Evolutionary conservation across 2,113 vertebrate genomes (phyloP).

Genomic region (Sceloporus tristichus): DNA sequence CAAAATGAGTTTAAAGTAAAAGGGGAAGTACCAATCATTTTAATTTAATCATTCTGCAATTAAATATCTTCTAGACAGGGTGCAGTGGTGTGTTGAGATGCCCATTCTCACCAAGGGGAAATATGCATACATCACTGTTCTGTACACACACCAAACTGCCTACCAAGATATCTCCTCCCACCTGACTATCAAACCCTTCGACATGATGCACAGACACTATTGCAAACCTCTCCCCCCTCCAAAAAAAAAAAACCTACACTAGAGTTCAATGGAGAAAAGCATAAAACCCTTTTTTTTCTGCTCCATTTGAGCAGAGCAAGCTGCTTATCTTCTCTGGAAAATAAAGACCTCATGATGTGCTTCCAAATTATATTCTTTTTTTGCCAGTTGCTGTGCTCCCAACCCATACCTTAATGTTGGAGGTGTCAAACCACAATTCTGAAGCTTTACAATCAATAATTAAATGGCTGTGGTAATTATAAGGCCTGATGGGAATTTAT

Average conservation of each 20-base stretch:
- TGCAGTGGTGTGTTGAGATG: too few species aligned
- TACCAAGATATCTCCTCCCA: constrained; percentile 24
- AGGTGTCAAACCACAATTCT: constrained; percentile 53
- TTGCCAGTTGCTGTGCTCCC: constrained; percentile 40
- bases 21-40: too few species aligned
- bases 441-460: constrained; percentile 61
- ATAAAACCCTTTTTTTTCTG: constrained; percentile 39
- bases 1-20: too few species aligned
- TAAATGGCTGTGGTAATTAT: constrained; percentile 60
- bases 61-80: too few species aligned
- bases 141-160: not conserved
- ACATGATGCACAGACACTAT: constrained; percentile 21
- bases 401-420: constrained; percentile 20
- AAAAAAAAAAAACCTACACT: not conserved
- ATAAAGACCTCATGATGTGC: not conserved
- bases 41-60: too few species aligned
- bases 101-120: too few species aligned
- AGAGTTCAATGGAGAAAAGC: not conserved
- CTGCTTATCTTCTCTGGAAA: constrained; percentile 44
- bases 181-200: not conserved
- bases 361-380: constrained; percentile 55
- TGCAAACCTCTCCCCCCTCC: constrained; percentile 22
- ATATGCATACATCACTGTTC: not conserved
- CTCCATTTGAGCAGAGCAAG: constrained; percentile 37
- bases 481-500: constrained; percentile 43